A percentile compares a stretch with the other conserved stretches of the same genome.
Evolutionary conservation across 2,113 vertebrate species (phyloP).

Genomic region (Cryptotis parvus): DNA sequence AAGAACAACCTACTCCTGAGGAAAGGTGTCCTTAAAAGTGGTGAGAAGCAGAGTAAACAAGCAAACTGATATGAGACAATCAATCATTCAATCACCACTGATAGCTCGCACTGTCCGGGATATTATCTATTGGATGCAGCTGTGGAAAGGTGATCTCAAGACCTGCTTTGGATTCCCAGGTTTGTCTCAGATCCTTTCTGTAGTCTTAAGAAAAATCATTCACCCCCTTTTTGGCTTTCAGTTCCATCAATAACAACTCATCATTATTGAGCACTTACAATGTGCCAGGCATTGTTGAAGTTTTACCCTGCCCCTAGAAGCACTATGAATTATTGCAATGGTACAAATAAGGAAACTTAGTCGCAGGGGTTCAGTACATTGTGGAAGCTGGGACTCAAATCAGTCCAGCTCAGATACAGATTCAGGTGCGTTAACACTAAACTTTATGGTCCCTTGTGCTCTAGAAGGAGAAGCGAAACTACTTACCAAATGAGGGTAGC

Average conservation of each 20-base stretch:
- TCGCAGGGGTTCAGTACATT: background rate
- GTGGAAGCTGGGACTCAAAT: background rate
- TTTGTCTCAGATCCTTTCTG: background rate
- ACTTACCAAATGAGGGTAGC: background rate
- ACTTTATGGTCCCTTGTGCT: background rate
- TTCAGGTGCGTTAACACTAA: background rate
- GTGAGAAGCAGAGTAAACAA: constrained; percentile 28
- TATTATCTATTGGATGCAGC: constrained; percentile 60
- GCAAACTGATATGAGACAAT: background rate
- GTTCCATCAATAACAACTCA: constrained; percentile 18
- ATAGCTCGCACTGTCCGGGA: background rate
- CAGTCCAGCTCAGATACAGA: background rate
- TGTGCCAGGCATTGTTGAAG: background rate
- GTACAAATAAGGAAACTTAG: background rate
- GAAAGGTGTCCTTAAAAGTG: constrained; percentile 44
- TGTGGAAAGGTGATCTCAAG: constrained; percentile 50
- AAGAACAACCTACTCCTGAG: constrained; percentile 42
- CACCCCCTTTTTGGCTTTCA: constrained; percentile 42
- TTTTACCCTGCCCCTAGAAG: constrained; percentile 6
- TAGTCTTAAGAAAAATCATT: constrained; percentile 60
- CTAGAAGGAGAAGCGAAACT: background rate
- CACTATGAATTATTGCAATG: background rate
- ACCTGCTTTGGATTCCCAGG: background rate
- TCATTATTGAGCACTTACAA: background rate
- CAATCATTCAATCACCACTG: constrained; percentile 54